Base-by-base conservation (phyloP, 2,113 vertebrate genomes). In the Perca flavescens region DNA sequence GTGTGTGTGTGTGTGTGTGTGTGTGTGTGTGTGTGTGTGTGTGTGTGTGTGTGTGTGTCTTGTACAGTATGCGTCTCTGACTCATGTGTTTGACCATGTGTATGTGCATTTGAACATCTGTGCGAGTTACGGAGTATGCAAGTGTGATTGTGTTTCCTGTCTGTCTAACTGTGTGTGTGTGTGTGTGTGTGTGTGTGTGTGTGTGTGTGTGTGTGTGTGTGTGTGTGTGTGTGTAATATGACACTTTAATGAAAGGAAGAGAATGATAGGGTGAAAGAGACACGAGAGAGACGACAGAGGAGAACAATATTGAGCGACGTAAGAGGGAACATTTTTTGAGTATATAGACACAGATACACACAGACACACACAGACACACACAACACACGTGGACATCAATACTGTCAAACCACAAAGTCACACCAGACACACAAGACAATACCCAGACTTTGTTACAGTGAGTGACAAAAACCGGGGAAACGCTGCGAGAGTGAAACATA, bases 161-260 rank as follows among this genome's bases (percentile, higher is more conserved):
- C 17, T 53, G 52, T 69, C 34, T 34, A 25, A 17, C 54, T 43
- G 57, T 86, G 68, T 46, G 21, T 46, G 62, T 80, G 71, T 63
- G 50, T 82, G 25, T 79, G 71, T 34, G 31, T 34, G 31, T 34
- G 31, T 34, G 31, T 34, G 31, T 34, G 31, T 34, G 31, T 34
- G 28, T 53, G 50, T 63, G 50, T 82, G 25, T 79, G 71, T 34
- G 31, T 34, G 6, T 34, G 34, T 34, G 34, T 34, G 34, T 34
- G 34, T 34, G 34, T 34, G 43, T 53, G 25, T 17, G 50, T 57
- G 57, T 84, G 93, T 85, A 91, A 92, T 49, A 80, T 47, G 87
- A 93, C 63, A 90, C 91, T 93, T 94, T 92, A 93, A 93, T 94
- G 90, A 92, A 89, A 86, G 88, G 77, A 81, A 74, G 70, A 80